Evolutionary conservation across 2,113 vertebrate species (phyloP), one percentile per base, ranked within the genome.

Genomic region (Glaucidium brasilianum): DNA sequence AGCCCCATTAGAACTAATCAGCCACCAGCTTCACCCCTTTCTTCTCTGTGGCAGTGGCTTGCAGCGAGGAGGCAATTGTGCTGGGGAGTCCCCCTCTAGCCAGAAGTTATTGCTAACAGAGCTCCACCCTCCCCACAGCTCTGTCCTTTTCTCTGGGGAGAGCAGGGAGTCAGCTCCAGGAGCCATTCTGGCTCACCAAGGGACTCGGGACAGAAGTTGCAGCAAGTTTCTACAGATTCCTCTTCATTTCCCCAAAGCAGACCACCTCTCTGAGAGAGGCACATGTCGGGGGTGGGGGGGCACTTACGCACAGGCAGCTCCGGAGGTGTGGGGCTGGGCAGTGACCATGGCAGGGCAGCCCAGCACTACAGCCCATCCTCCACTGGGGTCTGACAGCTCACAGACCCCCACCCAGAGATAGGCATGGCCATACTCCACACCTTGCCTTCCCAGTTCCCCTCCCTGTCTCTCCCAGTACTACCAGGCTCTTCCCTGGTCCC

Each of bases 231-330:
- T 82, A 53, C 71, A 73, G 41, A 20, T 58, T 56, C 43, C 5
- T 66, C 37, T 41, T 58, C 29, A 15, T 11, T 72, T 14, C 29
- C 23, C 16, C 58, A 53, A 15, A 71, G 64, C 71, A 50, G 30
- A 16, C 23, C 56, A n/a, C 2, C 17, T 8, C 39, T 19, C 75
- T 45, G 8, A 39, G 71, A 32, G 25, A 39, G 1, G 11, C 35
- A 11, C 1, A 1, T 37, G 6, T 3, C 0, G 1, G 22, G 26
- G 15, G n/a, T 0, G 12, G 45, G 50, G 22, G 47, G 25, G 22
- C 16, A 15, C 1, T 1, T 3, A 19, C 9, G 2, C 4, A 6
- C 0, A 47, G 45, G 8, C 53, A 47, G 69, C 69, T 62, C 75
- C 81, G 37, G 49, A n/a, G 35, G 39, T 15, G 2, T 11, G 20